Evolutionary conservation across 2,888 invertebrate genomes (phyloP).

Genomic region (Palloptera scutellata): DNA sequence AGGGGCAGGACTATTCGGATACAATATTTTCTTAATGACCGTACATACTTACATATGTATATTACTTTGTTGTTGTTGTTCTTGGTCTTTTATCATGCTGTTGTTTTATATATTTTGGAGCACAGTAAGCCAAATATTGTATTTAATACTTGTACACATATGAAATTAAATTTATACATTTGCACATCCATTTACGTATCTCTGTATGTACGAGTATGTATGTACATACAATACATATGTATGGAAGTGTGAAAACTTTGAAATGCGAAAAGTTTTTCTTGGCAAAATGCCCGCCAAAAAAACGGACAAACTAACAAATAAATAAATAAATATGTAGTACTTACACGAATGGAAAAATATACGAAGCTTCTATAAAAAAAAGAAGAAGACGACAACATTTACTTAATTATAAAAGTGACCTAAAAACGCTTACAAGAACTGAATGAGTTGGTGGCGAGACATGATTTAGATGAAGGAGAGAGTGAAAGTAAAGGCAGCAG

Average conservation of each 20-base stretch:
- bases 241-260: too few species aligned
- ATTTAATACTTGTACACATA: too few species aligned
- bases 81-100: too few species aligned
- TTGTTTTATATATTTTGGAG: too few species aligned
- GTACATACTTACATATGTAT: too few species aligned
- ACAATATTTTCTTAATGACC: too few species aligned
- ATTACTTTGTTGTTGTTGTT: too few species aligned
- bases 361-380: constrained; percentile 12
- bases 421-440: constrained; percentile 46
- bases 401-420: constrained; percentile 52
- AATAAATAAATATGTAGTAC: not conserved
- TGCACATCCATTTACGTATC: not conserved
- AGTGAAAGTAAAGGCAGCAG: too few species aligned
- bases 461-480: too few species aligned
- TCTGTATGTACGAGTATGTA: not conserved
- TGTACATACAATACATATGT: constrained; percentile 10
- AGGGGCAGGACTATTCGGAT: too few species aligned
- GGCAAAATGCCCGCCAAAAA: constrained; percentile 1
- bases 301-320: not conserved
- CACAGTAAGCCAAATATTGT: too few species aligned
- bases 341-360: not conserved
- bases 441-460: not conserved
- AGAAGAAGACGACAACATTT: constrained; percentile 9
- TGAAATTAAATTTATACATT: not conserved
- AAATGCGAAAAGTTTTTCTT: not conserved